Conservation (phyloP, 2,113 vertebrate species). For the Rhynchopsitta pachyrhyncha region DNA sequence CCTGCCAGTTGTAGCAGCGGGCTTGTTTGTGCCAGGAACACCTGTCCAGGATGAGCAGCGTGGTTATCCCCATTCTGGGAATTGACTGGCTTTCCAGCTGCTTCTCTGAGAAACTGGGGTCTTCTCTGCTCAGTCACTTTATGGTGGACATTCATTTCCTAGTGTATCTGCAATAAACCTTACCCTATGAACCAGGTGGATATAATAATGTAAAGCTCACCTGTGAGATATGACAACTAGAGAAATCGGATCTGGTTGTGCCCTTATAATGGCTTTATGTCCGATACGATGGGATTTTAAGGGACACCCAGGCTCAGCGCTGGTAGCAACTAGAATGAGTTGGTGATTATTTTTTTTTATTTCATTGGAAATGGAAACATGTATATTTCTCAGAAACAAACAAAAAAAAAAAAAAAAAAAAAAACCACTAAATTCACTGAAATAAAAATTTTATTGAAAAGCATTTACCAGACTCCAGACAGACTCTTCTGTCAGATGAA, state of each 20-base stretch:
- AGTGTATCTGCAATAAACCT: background rate
- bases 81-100: background rate
- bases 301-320: background rate
- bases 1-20: background rate
- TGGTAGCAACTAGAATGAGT: background rate
- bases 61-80: background rate
- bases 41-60: background rate
- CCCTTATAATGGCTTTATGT: background rate
- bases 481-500: background rate
- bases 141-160: background rate
- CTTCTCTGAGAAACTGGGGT: background rate
- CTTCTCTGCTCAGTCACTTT: background rate
- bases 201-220: background rate
- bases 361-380: background rate
- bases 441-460: background rate
- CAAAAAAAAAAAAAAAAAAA: background rate
- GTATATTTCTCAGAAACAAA: background rate
- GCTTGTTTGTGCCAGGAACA: background rate
- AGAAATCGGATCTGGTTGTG: background rate
- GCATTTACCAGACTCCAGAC: background rate
- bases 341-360: background rate
- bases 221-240: background rate
- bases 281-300: background rate
- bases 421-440: background rate
- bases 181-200: background rate